Conservation (phyloP, 2,797 vertebrate genomes). For the Lepidocolaptes lacrymiger region DNA sequence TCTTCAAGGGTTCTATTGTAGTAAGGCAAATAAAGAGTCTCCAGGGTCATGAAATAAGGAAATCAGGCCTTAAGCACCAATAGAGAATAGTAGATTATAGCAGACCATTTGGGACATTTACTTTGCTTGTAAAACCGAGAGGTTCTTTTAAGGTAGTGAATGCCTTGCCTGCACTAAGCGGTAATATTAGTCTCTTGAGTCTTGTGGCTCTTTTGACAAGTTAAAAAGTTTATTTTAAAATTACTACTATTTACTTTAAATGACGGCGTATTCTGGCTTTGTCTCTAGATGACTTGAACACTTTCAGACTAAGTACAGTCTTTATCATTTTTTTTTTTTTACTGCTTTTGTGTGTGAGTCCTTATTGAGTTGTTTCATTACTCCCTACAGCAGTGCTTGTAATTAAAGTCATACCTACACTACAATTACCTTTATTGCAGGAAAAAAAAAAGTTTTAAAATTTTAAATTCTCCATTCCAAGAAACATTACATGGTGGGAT, state of each 20-base stretch:
- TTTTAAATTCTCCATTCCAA: background rate
- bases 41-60: background rate
- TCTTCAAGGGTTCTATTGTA: background rate
- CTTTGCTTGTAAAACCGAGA: background rate
- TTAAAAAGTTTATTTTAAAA: background rate
- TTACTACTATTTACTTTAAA: background rate
- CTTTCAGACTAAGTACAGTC: background rate
- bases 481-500: background rate
- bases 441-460: background rate
- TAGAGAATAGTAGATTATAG: background rate
- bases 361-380: background rate
- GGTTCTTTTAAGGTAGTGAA: background rate
- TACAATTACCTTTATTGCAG: background rate
- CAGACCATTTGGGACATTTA: background rate
- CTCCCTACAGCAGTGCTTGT: background rate
- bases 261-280: background rate
- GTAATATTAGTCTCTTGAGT: background rate
- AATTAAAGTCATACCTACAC: background rate
- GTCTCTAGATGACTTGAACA: background rate
- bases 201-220: background rate
- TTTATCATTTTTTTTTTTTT: background rate
- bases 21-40: background rate
- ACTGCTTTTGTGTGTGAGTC: background rate
- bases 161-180: fast-evolving
- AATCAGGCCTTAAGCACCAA: background rate